phyloP scores from a whole-genome alignment of 35 echinoderm and acorn worm species.

The Anneissia japonica region DNA sequence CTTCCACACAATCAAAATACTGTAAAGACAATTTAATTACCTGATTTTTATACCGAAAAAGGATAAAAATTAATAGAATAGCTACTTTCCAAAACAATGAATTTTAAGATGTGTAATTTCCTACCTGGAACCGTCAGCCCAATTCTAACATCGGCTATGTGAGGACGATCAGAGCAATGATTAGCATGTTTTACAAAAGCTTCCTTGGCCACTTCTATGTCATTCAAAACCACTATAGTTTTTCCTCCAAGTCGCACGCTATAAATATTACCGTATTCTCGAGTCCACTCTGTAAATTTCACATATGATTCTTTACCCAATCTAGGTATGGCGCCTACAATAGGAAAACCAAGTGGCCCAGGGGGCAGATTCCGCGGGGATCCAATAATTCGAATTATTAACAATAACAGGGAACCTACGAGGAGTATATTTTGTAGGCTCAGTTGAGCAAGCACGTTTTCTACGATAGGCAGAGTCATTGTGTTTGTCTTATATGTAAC shows the following conservation, averaged over 20 bases:
- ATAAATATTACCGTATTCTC: background rate
- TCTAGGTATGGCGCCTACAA: background rate
- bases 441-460: no score
- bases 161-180: background rate
- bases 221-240: background rate
- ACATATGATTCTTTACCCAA: background rate
- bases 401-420: no score
- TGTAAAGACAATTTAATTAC: no score
- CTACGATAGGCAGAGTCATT: no score
- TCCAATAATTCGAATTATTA: no score
- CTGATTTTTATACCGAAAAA: no score
- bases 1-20: no score
- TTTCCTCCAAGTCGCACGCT: background rate
- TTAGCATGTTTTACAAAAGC: background rate
- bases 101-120: no score
- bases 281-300: background rate
- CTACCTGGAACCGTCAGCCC: background rate
- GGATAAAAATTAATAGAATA: no score
- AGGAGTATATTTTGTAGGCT: no score
- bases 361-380: background rate
- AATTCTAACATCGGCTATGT: background rate
- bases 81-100: no score
- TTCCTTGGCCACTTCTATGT: background rate
- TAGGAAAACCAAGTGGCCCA: background rate
- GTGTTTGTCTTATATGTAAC: no score